Conservation (phyloP, 2,888 invertebrate species). For the Tolmerus cingulatus region DNA sequence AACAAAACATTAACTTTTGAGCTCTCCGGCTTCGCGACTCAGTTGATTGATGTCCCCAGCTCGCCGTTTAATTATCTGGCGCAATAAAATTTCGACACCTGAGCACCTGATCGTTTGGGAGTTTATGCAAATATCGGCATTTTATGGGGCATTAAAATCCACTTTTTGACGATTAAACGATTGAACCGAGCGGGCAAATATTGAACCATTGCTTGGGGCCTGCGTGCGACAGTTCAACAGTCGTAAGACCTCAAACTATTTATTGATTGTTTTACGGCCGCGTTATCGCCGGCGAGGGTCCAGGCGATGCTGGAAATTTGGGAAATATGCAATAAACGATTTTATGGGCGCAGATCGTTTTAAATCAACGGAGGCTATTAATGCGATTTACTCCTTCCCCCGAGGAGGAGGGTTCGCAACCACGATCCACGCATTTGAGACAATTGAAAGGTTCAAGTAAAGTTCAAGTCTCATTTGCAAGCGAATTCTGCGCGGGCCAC, state of each 20-base stretch:
- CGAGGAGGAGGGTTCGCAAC: not conserved
- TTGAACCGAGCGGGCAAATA: not conserved
- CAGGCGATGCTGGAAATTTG: not conserved
- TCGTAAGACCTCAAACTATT: not conserved
- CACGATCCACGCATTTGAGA: slow-evolving; percentile 8
- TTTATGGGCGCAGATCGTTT: not conserved
- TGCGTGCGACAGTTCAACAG: not conserved
- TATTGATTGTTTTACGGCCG: not conserved
- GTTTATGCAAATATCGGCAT: not conserved
- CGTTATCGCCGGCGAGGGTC: not conserved
- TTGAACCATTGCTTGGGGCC: not conserved
- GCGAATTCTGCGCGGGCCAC: not conserved
- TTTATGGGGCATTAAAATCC: not conserved
- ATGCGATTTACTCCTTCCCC: not conserved
- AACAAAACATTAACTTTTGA: not conserved
- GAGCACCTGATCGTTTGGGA: not conserved
- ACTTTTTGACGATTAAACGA: not conserved
- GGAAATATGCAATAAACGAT: not conserved
- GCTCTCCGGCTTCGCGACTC: not conserved
- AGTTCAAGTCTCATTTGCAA: slow-evolving; percentile 26
- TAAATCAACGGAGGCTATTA: not conserved
- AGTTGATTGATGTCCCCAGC: not conserved
- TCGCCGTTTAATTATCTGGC: not conserved
- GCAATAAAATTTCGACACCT: not conserved
- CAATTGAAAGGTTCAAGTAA: slow-evolving; percentile 23